Percentiles rank a stretch among this genome's conserved stretches.
Evolutionary conservation across 2,113 vertebrate species (phyloP).

Genomic region (Chaenogobius annularis): DNA sequence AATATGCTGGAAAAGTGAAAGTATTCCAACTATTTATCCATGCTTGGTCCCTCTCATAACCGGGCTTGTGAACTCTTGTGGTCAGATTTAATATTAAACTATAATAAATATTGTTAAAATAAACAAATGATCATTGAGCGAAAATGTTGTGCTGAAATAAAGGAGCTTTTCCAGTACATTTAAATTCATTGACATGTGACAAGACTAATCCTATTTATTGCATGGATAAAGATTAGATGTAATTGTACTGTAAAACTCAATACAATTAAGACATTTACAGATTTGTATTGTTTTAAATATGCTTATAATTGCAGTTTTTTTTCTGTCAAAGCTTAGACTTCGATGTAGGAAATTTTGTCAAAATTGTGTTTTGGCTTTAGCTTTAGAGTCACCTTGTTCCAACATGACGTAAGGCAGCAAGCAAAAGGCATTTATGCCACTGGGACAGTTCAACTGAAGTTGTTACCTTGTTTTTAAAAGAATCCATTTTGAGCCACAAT

Average conservation of each 20-base stretch:
- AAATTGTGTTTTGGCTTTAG: neutral
- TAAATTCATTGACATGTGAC: neutral
- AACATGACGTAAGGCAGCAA: conserved; percentile 6
- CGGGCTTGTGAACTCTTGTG: neutral
- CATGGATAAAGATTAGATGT: neutral
- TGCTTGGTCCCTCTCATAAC: neutral
- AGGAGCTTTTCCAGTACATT: neutral
- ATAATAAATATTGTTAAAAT: neutral
- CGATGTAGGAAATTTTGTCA: conserved; percentile 3
- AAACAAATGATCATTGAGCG: neutral
- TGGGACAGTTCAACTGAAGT: conserved; percentile 15
- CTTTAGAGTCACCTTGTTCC: conserved; percentile 1
- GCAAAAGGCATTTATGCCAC: conserved; percentile 10
- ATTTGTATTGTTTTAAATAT: neutral
- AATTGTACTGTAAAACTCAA: neutral
- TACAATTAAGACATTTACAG: neutral
- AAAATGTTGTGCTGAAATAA: neutral
- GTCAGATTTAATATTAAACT: neutral
- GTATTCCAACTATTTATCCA: neutral
- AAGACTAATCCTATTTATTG: neutral
- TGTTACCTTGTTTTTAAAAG: neutral
- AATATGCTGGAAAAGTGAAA: neutral
- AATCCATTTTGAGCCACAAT: conserved; percentile 40
- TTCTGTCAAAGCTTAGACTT: conserved; percentile 33
- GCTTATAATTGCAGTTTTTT: neutral